Base-by-base conservation (phyloP, 2,888 invertebrate species). In the Plebejus anna region DNA sequence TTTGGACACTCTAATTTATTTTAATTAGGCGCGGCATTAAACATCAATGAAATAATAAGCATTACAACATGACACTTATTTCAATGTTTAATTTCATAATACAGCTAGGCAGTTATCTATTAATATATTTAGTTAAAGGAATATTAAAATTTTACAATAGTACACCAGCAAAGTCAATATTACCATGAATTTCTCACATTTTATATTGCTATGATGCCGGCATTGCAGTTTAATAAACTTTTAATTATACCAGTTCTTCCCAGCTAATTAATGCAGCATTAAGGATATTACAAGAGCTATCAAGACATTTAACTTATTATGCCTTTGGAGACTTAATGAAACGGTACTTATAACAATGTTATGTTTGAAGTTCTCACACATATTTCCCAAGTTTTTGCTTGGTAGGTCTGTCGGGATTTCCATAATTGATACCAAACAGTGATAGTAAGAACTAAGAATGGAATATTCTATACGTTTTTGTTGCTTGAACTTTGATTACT, bases 341-440 rank as follows among this genome's bases (percentile, higher is more conserved):
- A 71, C 71, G n/a, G 42, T n/a, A 28, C 38, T 32, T 13, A 36
- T 32, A 32, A 36, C 66, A 71, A 9, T 42, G 22, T 71, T 42
- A 36, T 11, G 42, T 42, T 70, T 38, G 42, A 42, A 71, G 2
- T 71, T 71, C 71, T n/a, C 71, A 71, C 71, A 71, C 38, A 71
- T 3, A 42, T 16, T 71, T 71, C 42, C 11, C 71, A 42, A 71
- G 38, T 22, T 42, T 71, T 71, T 66, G 32, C 32, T 66, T 36
- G 1, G 32, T 5, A 28, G 9, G 9, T 66, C 11, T 66, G 66
- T 32, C 22, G 9, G n/a, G 9, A 61, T 66, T 36, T 9, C 47
- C 47, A 47, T 38, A 4, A 38, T 47, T 47, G 47, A 47, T 47
- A 47, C 9, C 2, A 47, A 47, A 47, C 47, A 47, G 47, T 47